Evolutionary conservation across 2,888 invertebrate species (phyloP), one percentile per base, ranked within the genome.

Genomic region (Parnassius smintheus): DNA sequence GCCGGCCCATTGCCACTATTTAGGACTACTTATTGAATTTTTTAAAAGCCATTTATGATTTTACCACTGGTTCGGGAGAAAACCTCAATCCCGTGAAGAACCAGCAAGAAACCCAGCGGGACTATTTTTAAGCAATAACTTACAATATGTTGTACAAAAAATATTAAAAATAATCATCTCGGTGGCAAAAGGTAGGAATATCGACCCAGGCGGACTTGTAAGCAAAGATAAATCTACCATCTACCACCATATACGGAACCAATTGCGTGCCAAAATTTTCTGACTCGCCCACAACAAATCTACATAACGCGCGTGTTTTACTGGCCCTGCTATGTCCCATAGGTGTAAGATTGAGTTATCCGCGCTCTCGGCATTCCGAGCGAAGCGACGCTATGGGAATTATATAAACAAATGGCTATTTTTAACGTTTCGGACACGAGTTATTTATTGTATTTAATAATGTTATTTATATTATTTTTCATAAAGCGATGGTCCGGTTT

Each of bases 381-480:
- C 58, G 60, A 56, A 59, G 52, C 64, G 13, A 55, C 49, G 52
- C 66, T 53, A 65, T 62, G 67, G 66, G 66, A 68, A 65, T 61
- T 59, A 59, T 56, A 35, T 55, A 61, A 56, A 69, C 66, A 67
- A 73, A 75, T 70, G 67, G 67, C 66, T 70, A 68, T 70, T 70
- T 71, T 73, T 70, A 71, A 69, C 66, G 71, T 70, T 69, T 63
- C 64, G 64, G 70, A 66, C 69, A 64, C 59, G 59, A 44, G 64
- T 72, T 71, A 80, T 80, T 77, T 77, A 80, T 78, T 61, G 73
- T 62, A 68, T 71, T 68, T 73, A 74, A 73, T 73, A 71, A 63
- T 51, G 72, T 77, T 74, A 78, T 78, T 80, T 80, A 80, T 80
- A 75, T 77, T 76, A 77, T 79, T 69, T 72, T 70, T 55, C 48